Base-by-base conservation (phyloP, 1,140 invertebrate species). In the Chironomus striatipennis region DNA sequence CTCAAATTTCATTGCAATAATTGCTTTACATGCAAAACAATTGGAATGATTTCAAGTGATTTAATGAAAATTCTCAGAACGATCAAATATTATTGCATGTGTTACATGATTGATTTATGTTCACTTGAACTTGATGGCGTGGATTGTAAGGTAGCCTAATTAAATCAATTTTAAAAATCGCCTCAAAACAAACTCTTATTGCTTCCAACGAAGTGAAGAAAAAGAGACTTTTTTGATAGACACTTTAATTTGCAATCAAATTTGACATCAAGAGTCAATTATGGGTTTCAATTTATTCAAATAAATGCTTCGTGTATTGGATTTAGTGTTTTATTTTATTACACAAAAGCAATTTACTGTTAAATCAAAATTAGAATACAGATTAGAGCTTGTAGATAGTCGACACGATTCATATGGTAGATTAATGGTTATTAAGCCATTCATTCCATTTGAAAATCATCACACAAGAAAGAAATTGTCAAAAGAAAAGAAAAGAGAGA, bases 361-460 rank as follows among this genome's bases (percentile, higher is more conserved):
- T 57, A 34, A 34, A 57, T 57, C n/a, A 57, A n/a, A 57, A 57
- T 57, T 12, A 57, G 47, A 57, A 34, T 2, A 34, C 24, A 5
- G 47, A 57, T 57, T 57, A 57, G 65, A 70, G 20, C 9, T n/a
- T 70, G 18, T 70, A 20, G 65, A 70, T 70, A 70, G 47, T 57
- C 65, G 9, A 70, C 17, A 70, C 65, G 65, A 70, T 70, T 70
- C 20, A 70, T 70, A 70, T 70, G 17, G 65, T 70, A 21, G 65
- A 70, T 70, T 70, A 70, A 70, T 70, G 65, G 65, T 70, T 70
- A 70, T 70, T 70, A 70, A 70, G 65, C 17, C 18, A 70, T 70
- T 70, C 20, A 34, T 34, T 34, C 24, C 24, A 34, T 34, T 34
- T 34, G 24, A 34, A 34, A 34, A 34, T 34, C 24, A 34, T 34